A percentile compares a stretch with the other conserved stretches of the same genome.
phyloP scores from a whole-genome alignment of 2,113 vertebrate genomes.

The Salvelinus namaycush region DNA sequence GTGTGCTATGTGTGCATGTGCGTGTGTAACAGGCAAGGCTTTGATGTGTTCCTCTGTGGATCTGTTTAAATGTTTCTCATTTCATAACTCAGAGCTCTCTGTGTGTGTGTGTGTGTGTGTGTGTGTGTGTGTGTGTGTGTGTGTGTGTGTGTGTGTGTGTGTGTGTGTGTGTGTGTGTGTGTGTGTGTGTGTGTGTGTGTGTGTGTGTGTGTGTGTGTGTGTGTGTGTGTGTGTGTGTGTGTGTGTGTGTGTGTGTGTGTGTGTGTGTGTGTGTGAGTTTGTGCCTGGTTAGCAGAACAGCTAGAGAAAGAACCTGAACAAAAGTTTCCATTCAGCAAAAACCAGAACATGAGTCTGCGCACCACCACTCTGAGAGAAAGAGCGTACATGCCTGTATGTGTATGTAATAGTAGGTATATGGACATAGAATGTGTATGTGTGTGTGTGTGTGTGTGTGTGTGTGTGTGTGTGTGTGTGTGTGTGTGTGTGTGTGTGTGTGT shows the following conservation, averaged over 20 bases:
- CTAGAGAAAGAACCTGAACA: conserved; percentile 55
- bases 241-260: conserved; percentile 10
- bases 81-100: neutral
- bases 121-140: too few species aligned
- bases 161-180: too few species aligned
- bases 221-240: conserved; percentile 4
- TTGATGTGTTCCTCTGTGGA: too few species aligned
- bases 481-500: conserved; percentile 22
- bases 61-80: too few species aligned
- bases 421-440: neutral
- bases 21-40: conserved; percentile 4
- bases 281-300: conserved; percentile 48
- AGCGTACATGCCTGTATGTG: conserved; percentile 24
- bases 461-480: conserved; percentile 14
- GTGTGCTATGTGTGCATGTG: conserved; percentile 5
- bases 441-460: neutral
- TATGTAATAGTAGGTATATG: neutral
- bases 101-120: neutral
- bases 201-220: neutral
- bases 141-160: too few species aligned
- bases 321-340: conserved; percentile 68
- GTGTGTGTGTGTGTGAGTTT: neutral
- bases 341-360: conserved; percentile 14
- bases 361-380: neutral
- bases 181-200: neutral